phyloP scores from a whole-genome alignment of 2,113 vertebrate genomes.

The Lophius piscatorius region DNA sequence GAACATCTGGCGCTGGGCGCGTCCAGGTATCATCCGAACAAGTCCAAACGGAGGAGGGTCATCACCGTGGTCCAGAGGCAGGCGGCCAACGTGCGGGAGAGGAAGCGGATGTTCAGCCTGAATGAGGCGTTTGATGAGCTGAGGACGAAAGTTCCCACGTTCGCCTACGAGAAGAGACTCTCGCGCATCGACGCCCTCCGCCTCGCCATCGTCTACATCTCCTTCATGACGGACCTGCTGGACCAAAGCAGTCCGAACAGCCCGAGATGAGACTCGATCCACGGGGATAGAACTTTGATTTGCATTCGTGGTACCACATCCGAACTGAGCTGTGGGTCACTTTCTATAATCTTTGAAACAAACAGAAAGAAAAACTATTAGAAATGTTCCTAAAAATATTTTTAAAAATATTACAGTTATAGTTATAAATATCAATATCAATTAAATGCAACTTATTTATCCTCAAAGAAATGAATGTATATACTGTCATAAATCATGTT shows the following conservation, averaged over 20 bases:
- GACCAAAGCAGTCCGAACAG: constrained; percentile 59
- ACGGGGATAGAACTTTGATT: too few species aligned
- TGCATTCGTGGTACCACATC: too few species aligned
- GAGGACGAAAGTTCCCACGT: constrained; percentile 93
- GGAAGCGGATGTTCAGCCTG: constrained; percentile 95
- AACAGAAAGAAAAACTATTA: too few species aligned
- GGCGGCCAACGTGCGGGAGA: constrained; percentile 94
- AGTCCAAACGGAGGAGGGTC: constrained; percentile 87
- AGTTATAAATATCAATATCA: too few species aligned
- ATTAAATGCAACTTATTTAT: constrained; percentile 16
- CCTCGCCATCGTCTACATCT: constrained; percentile 95
- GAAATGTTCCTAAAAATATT: too few species aligned
- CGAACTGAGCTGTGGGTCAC: neutral
- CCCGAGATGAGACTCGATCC: neutral
- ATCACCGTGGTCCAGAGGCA: constrained; percentile 92
- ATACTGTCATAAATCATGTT: neutral
- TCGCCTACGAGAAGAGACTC: constrained; percentile 95
- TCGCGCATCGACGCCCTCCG: constrained; percentile 95
- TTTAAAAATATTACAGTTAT: too few species aligned
- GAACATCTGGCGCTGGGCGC: constrained; percentile 40
- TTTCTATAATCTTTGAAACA: neutral
- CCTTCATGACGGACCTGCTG: constrained; percentile 96
- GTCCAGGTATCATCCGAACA: constrained; percentile 57
- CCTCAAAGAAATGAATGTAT: constrained; percentile 9
- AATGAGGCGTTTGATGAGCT: constrained; percentile 97